These are phyloP conservation scores for Leistus spinibarbis DNA, from an alignment of 2,888 invertebrate species.

Conservation along the genomic window DNA sequence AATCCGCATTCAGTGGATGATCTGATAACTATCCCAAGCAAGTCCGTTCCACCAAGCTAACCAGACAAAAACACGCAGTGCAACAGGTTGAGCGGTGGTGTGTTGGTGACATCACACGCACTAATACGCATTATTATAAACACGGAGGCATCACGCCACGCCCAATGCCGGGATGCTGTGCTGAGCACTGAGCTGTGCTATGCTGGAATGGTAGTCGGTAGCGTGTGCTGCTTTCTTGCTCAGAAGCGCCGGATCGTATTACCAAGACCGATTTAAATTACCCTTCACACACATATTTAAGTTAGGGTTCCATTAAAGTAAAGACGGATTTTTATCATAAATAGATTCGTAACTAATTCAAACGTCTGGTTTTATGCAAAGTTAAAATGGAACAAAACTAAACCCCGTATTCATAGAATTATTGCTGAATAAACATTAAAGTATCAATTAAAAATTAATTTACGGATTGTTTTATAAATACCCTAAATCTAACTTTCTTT, in stretches of 20 bases:
- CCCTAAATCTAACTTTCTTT: too few species aligned
- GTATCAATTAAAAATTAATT: too few species aligned
- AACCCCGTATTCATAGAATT: too few species aligned
- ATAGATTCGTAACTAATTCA: too few species aligned
- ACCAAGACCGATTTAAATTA: not conserved
- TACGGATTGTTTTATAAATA: too few species aligned
- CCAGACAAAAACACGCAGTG: not conserved
- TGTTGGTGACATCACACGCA: not conserved
- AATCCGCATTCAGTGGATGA: too few species aligned
- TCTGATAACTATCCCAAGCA: too few species aligned
- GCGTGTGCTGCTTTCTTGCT: not conserved
- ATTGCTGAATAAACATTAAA: too few species aligned
- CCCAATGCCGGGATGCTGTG: not conserved
- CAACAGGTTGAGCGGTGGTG: not conserved
- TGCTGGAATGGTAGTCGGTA: not conserved
- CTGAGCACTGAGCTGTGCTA: too few species aligned
- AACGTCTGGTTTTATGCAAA: too few species aligned
- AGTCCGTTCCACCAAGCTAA: not conserved
- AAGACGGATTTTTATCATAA: not conserved
- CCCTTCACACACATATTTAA: not conserved
- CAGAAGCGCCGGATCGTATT: constrained; percentile 6
- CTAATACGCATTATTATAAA: not conserved
- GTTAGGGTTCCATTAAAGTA: not conserved
- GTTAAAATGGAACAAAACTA: too few species aligned
- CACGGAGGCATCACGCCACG: not conserved